A percentile compares a stretch with the other conserved stretches of the same genome.
Conservation (phyloP, 2,113 vertebrate genomes). For the Aphelocoma coerulescens region DNA sequence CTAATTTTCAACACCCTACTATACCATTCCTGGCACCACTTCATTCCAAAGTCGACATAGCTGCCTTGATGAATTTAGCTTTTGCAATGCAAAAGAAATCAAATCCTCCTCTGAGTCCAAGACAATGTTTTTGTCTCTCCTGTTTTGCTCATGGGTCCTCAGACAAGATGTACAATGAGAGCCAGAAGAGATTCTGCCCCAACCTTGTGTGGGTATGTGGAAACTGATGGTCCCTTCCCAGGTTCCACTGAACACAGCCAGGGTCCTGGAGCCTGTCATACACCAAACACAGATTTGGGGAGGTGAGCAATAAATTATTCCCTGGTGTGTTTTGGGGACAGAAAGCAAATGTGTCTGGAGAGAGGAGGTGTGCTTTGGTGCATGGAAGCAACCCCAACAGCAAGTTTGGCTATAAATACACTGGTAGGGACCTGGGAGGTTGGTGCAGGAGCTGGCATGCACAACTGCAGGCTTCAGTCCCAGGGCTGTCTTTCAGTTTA, state of each 20-base stretch:
- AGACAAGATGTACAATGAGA: not conserved
- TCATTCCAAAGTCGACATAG: not conserved
- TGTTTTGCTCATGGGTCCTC: not conserved
- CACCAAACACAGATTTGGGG: not conserved
- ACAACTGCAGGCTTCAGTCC: not conserved
- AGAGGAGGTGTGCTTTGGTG: not conserved
- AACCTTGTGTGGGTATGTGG: accelerated
- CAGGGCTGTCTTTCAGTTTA: not conserved
- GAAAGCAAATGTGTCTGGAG: not conserved
- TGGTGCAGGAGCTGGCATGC: not conserved
- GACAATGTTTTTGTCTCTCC: not conserved
- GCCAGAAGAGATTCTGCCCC: not conserved
- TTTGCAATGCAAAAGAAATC: not conserved
- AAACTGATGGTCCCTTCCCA: not conserved
- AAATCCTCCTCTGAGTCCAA: not conserved
- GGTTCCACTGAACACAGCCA: not conserved
- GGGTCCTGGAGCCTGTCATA: not conserved
- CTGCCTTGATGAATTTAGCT: not conserved
- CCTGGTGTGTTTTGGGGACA: not conserved
- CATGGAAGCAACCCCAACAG: not conserved
- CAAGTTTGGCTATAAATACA: not conserved
- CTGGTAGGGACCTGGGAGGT: not conserved
- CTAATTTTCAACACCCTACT: not conserved
- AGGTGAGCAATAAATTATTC: not conserved
- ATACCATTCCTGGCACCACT: not conserved